Conservation (phyloP, 2,797 vertebrate genomes). For the Gambelia wislizenii region DNA sequence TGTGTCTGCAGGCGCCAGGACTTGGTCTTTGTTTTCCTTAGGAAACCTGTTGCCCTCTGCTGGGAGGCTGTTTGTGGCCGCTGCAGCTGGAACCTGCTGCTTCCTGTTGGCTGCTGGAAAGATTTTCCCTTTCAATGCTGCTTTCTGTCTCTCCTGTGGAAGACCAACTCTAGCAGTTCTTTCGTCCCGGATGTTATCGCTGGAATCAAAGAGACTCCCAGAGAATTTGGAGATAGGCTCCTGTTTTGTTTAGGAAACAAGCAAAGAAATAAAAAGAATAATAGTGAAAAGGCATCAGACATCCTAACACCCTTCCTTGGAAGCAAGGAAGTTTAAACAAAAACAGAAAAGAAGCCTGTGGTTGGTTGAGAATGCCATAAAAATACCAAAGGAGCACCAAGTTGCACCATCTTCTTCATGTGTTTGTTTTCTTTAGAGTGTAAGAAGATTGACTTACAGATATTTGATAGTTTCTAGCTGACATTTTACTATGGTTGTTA, state of each 20-base stretch:
- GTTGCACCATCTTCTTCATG: background rate
- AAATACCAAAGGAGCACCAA: background rate
- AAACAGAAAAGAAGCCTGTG: no score
- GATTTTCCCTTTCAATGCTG: slow-evolving; percentile 54
- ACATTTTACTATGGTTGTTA: background rate
- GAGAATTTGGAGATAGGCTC: slow-evolving; percentile 72
- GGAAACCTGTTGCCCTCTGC: background rate
- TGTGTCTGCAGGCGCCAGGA: slow-evolving; percentile 24
- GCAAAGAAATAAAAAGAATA: slow-evolving; percentile 17
- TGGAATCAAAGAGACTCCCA: slow-evolving; percentile 64
- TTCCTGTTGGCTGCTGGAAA: slow-evolving; percentile 33
- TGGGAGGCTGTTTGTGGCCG: slow-evolving; percentile 13
- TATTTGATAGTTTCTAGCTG: background rate
- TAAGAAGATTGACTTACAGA: background rate
- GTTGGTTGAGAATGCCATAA: background rate
- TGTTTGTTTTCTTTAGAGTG: background rate
- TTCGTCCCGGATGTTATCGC: slow-evolving; percentile 36
- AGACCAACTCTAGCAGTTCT: slow-evolving; percentile 63
- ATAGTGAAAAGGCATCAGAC: background rate
- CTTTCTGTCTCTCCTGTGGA: slow-evolving; percentile 71
- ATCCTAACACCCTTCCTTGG: background rate
- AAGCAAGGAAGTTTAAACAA: background rate
- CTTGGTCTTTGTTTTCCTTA: slow-evolving; percentile 30
- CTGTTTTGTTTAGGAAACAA: slow-evolving; percentile 66
- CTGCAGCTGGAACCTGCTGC: background rate